Conservation (phyloP, 2,797 vertebrate species). For the Silurus lanzhouensis region DNA sequence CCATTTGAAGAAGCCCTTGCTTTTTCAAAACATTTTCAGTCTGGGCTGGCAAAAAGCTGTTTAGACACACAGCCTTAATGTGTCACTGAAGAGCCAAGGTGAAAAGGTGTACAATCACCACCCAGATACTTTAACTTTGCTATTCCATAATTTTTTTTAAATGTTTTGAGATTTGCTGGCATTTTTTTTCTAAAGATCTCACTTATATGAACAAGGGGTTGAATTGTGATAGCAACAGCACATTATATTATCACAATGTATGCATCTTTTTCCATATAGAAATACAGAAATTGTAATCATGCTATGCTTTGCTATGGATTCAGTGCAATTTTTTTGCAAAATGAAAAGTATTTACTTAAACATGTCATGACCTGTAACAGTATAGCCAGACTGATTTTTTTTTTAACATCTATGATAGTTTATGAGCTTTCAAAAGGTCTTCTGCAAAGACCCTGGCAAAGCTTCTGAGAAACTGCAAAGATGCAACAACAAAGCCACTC, state of each 20-base stretch:
- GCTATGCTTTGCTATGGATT: neutral
- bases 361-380: neutral
- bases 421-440: slow-evolving; percentile 43
- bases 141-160: neutral
- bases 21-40: slow-evolving; percentile 63
- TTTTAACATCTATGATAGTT: slow-evolving; percentile 38
- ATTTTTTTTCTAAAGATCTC: neutral
- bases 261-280: neutral
- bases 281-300: neutral
- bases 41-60: slow-evolving; percentile 72
- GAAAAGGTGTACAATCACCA: neutral
- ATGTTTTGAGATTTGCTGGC: neutral
- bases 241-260: neutral
- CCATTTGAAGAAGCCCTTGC: slow-evolving; percentile 67
- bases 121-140: neutral
- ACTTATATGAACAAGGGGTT: neutral
- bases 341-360: neutral
- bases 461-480: slow-evolving; percentile 58
- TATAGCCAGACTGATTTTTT: neutral
- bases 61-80: slow-evolving; percentile 48
- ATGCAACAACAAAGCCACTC: slow-evolving; percentile 67
- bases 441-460: slow-evolving; percentile 60
- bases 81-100: slow-evolving; percentile 48
- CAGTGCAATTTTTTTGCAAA: neutral
- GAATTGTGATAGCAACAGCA: neutral